phyloP scores from a whole-genome alignment of 2,888 invertebrate genomes.

The Diogma glabrata region DNA sequence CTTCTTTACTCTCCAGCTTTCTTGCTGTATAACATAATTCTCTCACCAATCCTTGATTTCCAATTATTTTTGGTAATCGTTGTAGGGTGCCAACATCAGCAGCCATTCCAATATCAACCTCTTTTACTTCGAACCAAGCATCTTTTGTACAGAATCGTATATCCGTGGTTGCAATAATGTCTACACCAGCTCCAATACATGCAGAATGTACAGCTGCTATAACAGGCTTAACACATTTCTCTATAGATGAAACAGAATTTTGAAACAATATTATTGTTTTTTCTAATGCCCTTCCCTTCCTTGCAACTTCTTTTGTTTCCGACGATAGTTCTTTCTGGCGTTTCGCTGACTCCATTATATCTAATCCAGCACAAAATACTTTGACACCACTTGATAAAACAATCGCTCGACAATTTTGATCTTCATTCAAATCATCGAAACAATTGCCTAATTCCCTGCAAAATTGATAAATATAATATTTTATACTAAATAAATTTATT shows the following conservation, averaged over 20 bases:
- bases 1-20: slow-evolving; percentile 70
- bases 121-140: slow-evolving; percentile 83
- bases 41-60: slow-evolving; percentile 73
- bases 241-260: slow-evolving; percentile 64
- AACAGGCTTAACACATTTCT: slow-evolving; percentile 85
- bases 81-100: slow-evolving; percentile 94
- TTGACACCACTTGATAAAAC: slow-evolving; percentile 79
- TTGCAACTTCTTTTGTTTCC: slow-evolving; percentile 60
- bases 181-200: slow-evolving; percentile 87
- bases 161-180: slow-evolving; percentile 81
- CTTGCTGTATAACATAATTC: slow-evolving; percentile 84
- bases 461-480: too few relatives aligned
- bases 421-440: slow-evolving; percentile 59
- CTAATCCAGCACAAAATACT: slow-evolving; percentile 78
- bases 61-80: slow-evolving; percentile 76
- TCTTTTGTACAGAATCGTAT: slow-evolving; percentile 83
- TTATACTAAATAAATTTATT: too few relatives aligned
- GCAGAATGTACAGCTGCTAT: slow-evolving; percentile 75
- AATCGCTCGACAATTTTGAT: slow-evolving; percentile 75
- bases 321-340: slow-evolving; percentile 44
- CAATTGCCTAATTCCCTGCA: slow-evolving; percentile 73
- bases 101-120: slow-evolving; percentile 76
- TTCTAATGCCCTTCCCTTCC: slow-evolving; percentile 58
- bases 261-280: slow-evolving; percentile 57
- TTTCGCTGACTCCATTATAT: slow-evolving; percentile 51